Base-by-base conservation (phyloP, 1,140 invertebrate genomes). In the Schmidtea mediterranea region DNA sequence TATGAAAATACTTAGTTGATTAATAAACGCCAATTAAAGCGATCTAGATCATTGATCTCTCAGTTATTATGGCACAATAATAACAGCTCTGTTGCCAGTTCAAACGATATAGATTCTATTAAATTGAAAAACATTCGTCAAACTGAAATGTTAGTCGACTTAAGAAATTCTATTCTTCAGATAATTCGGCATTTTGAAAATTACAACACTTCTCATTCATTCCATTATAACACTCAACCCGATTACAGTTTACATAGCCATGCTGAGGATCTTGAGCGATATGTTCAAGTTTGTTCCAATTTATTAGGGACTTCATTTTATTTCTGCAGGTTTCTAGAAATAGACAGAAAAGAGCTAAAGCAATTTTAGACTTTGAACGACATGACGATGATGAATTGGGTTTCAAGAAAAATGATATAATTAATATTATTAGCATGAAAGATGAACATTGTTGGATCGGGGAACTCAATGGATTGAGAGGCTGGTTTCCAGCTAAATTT, bases 381-480 rank as follows among this genome's bases (percentile, higher is more conserved):
- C 79, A 90, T 59, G 90, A 95, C 69, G 84, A 92, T 59, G 89
- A 97, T 70, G 92, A 98, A 68, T 68, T 98, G 21, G 89, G 89
- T 23, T 97, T 98, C 66, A 73, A 84, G 45, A 89, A 87, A 67
- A 94, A 94, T 72, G 87, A 95, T 67, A 83, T 95, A 15, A 92
- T 95, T 39, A 90, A 82, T 41, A 82, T 98, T 32, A 78, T 97
- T 22, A 90, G 82, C 58, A 83, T 87, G 59, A 84, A 86, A 62
- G 92, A 98, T 71, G 92, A 98, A 61, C 89, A 98, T 63, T 98
- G 92, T 64, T 98, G 92, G 92, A 78, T 95, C 52, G 92, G 92
- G 43, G 92, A 98, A 67, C 63, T 97, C 1, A 95, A 97, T 73
- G 90, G 90, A 1, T 63, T 92, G 26, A 71, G 82, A 62, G 90